Evolutionary conservation across 2,797 vertebrate species (phyloP).

Genomic region (Enteromius radiatus): DNA sequence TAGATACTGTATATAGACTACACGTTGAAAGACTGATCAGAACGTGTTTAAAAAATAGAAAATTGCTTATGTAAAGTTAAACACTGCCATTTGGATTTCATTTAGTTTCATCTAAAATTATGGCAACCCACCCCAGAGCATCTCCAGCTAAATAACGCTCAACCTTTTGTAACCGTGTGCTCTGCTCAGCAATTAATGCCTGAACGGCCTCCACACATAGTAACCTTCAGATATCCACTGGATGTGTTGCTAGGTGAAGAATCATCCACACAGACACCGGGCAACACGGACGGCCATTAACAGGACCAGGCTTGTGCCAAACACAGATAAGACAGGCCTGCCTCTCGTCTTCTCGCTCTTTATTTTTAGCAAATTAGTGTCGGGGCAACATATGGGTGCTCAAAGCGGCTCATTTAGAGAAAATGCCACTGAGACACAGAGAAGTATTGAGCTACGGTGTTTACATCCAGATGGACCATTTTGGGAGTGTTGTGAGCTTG

Average conservation of each 20-base stretch:
- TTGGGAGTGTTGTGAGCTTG: slow-evolving; percentile 45
- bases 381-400: slow-evolving; percentile 53
- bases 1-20: background rate
- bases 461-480: slow-evolving; percentile 60
- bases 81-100: background rate
- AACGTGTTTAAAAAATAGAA: background rate
- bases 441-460: slow-evolving; percentile 41
- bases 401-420: slow-evolving; percentile 49
- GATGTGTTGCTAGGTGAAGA: slow-evolving; percentile 55
- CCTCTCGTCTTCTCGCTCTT: slow-evolving; percentile 53
- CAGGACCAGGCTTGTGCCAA: slow-evolving; percentile 40
- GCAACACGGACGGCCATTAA: slow-evolving; percentile 49
- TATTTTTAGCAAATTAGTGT: slow-evolving; percentile 59
- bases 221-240: slow-evolving; percentile 29
- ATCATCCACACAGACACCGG: slow-evolving; percentile 40
- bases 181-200: slow-evolving; percentile 28
- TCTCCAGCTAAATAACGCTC: slow-evolving; percentile 20
- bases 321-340: slow-evolving; percentile 55
- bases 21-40: background rate
- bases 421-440: slow-evolving; percentile 43
- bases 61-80: background rate
- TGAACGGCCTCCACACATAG: slow-evolving; percentile 15
- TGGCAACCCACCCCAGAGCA: slow-evolving; percentile 31
- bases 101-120: background rate
- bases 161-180: slow-evolving; percentile 17